Base-by-base conservation (phyloP, 2,888 invertebrate species). In the Pyrrhia umbra region DNA sequence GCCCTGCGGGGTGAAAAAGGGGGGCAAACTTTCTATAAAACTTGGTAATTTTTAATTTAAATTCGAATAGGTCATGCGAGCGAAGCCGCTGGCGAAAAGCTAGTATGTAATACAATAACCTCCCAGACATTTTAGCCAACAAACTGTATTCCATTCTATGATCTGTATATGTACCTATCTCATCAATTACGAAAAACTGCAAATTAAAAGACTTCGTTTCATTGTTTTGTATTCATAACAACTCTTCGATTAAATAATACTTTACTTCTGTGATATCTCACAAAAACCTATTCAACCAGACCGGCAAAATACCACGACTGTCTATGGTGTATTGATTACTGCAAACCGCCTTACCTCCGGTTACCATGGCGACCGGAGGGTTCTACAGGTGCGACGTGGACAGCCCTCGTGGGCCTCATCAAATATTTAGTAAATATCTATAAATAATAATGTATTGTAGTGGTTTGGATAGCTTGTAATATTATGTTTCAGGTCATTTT, bases 331-430 rank as follows among this genome's bases (percentile, higher is more conserved):
- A 73, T 70, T 46, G 71, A 75, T 70, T 70, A 40, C 65, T 21
- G 34, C 39, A 40, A 58, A 55, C 42, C 60, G 51, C 70, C 75
- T 50, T 59, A 69, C 54, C 61, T 74, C 16, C 25, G 46, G 78
- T 75, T 34, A 8, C 57, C 50, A 75, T 77, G 57, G 59, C 47
- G 57, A 77, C 77, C 16, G 15, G 6, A 50, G 50, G 70, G 70
- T 64, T 69, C 75, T 3, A 72, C 76, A 69, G 70, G 71, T 72
- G 75, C 45, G 56, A 50, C 16, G 23, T 25, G 30, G 42, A 50
- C 71, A 54, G 54, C 75, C 70, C 71, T 63, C 71, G 2, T 34
- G 64, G 51, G 75, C 70, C 70, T 75, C 47, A 58, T 72, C 58
- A 69, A 72, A 72, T 69, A 69, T 72, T 72, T 59, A 69, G 50